Conservation (phyloP, 2,113 vertebrate species). For the human (Homo sapiens) region DNA sequence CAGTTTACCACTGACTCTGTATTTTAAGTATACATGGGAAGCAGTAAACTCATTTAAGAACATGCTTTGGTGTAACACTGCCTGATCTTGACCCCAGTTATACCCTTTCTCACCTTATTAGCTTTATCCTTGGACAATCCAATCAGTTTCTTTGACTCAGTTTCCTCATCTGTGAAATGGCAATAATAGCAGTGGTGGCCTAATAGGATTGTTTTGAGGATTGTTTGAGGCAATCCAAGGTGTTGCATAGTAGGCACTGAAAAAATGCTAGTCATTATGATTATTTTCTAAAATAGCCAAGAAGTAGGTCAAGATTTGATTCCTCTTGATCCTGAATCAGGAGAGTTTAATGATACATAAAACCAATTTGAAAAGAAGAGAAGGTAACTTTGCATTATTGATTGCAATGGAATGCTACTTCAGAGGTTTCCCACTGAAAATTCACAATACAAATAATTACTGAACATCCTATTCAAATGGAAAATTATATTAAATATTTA, state of each 20-base stretch:
- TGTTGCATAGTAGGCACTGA: not conserved
- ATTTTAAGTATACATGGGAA: not conserved
- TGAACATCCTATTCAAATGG: not conserved
- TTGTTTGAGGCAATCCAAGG: not conserved
- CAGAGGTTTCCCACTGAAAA: not conserved
- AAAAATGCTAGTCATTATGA: not conserved
- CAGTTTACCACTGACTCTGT: not conserved
- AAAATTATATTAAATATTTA: conserved; percentile 16
- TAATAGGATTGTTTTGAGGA: not conserved
- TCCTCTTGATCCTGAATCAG: not conserved
- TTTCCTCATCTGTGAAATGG: not conserved
- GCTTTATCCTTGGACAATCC: not conserved
- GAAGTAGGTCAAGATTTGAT: not conserved
- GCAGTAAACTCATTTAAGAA: not conserved
- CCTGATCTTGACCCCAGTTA: not conserved
- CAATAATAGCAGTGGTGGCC: not conserved
- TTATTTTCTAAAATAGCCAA: not conserved
- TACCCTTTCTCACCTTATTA: not conserved
- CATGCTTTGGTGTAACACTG: not conserved
- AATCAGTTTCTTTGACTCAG: not conserved
- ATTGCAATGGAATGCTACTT: conserved; percentile 8
- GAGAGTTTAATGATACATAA: conserved; percentile 7
- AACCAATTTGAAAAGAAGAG: not conserved
- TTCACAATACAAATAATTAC: conserved; percentile 11
- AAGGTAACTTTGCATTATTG: not conserved